phyloP scores from a whole-genome alignment of 1,140 invertebrate genomes.

The Drosophila malerkotliana region DNA sequence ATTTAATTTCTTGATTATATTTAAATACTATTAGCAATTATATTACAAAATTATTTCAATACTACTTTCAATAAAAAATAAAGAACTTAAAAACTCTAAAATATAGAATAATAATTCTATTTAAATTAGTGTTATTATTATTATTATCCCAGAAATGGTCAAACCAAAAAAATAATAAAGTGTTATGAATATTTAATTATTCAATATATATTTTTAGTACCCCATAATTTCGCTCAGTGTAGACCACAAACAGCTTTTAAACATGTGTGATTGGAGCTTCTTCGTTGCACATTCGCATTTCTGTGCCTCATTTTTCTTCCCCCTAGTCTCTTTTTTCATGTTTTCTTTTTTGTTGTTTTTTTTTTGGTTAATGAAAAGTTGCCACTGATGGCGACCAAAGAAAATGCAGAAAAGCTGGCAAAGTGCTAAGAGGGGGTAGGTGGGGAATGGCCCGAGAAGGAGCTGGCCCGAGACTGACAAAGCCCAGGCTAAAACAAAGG shows the following conservation, averaged over 20 bases:
- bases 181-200: too few relatives aligned
- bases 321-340: background rate
- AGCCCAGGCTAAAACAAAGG: slow-evolving; percentile 45
- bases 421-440: background rate
- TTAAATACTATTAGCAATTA: too few relatives aligned
- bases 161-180: too few relatives aligned
- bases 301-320: slow-evolving; percentile 10
- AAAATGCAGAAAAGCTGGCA: slow-evolving; percentile 28
- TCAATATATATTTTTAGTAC: too few relatives aligned
- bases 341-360: slow-evolving; percentile 2
- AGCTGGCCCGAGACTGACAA: slow-evolving; percentile 50
- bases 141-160: too few relatives aligned
- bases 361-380: slow-evolving; percentile 69
- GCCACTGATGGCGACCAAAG: slow-evolving; percentile 54
- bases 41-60: too few relatives aligned
- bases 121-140: too few relatives aligned
- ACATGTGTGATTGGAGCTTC: slow-evolving; percentile 18
- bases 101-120: too few relatives aligned
- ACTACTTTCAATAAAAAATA: too few relatives aligned
- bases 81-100: too few relatives aligned
- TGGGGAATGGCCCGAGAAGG: slow-evolving; percentile 21
- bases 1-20: too few relatives aligned
- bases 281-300: slow-evolving; percentile 13
- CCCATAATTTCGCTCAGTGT: slow-evolving; percentile 3
- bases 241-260: slow-evolving; percentile 1